Evolutionary conservation across 2,888 invertebrate genomes (phyloP).

Genomic region (Athrips mouffetella): DNA sequence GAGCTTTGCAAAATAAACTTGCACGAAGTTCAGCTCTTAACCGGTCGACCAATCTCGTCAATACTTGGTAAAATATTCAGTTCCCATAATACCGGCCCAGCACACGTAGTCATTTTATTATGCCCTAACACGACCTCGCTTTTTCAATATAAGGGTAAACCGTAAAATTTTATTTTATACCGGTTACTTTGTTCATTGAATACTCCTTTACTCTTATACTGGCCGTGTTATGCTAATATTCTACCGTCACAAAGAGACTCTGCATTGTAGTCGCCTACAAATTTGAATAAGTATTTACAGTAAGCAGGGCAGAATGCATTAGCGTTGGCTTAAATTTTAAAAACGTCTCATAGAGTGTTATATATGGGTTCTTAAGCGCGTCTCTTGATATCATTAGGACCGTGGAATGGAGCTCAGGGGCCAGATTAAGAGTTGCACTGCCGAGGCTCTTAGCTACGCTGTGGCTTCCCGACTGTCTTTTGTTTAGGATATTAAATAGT

Average conservation of each 20-base stretch:
- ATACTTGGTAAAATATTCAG: conserved; percentile 46
- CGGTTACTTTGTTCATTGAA: conserved; percentile 70
- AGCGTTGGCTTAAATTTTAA: conserved; percentile 75
- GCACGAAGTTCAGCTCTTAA: not conserved
- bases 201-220: conserved; percentile 34
- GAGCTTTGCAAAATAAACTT: not conserved
- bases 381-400: conserved; percentile 74
- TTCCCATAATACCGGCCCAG: conserved; percentile 46
- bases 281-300: conserved; percentile 76
- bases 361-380: conserved; percentile 74
- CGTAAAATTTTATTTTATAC: conserved; percentile 71
- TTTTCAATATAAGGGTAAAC: conserved; percentile 68
- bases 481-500: conserved; percentile 36
- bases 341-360: conserved; percentile 76
- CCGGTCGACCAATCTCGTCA: conserved; percentile 34
- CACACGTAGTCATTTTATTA: conserved; percentile 60
- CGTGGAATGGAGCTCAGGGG: conserved; percentile 52
- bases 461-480: conserved; percentile 42
- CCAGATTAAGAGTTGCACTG: conserved; percentile 65
- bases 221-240: conserved; percentile 67
- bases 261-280: conserved; percentile 66
- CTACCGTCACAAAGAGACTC: conserved; percentile 54
- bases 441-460: conserved; percentile 47
- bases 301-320: conserved; percentile 71
- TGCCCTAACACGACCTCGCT: conserved; percentile 57